phyloP scores from a whole-genome alignment of 1,140 invertebrate genomes.

The Diprion similis region DNA sequence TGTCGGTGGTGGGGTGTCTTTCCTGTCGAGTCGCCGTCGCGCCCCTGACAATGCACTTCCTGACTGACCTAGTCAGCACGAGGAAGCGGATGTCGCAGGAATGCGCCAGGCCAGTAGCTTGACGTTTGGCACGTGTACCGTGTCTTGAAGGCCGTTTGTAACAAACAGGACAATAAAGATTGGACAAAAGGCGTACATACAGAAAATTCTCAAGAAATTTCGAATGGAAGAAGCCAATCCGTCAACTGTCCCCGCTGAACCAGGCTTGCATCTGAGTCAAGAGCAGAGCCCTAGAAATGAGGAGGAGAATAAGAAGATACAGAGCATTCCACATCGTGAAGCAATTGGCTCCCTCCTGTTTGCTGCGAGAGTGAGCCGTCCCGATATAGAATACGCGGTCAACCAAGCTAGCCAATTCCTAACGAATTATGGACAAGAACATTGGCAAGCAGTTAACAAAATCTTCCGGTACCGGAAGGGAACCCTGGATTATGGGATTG shows the following conservation, averaged over 20 bases:
- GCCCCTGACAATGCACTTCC: too few species aligned
- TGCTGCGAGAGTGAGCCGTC: slow-evolving; percentile 4
- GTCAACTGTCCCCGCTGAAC: slow-evolving; percentile 28
- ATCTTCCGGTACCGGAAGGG: slow-evolving; percentile 26
- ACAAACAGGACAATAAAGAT: slow-evolving; percentile 29
- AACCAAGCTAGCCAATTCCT: slow-evolving; percentile 19
- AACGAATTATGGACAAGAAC: slow-evolving; percentile 9
- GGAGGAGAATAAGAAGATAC: not conserved
- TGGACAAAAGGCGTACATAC: slow-evolving; percentile 34
- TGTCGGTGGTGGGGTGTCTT: too few species aligned
- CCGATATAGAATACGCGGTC: slow-evolving; percentile 22
- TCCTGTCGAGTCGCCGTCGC: too few species aligned
- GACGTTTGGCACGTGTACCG: too few species aligned
- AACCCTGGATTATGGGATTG: slow-evolving; percentile 23
- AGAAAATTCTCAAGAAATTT: slow-evolving; percentile 36
- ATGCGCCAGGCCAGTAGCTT: too few species aligned
- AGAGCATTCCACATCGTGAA: slow-evolving; percentile 22
- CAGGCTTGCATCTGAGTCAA: slow-evolving; percentile 4
- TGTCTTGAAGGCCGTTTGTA: too few species aligned
- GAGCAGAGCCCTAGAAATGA: slow-evolving; percentile 7
- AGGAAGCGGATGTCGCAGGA: too few species aligned
- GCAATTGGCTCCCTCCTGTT: slow-evolving; percentile 23
- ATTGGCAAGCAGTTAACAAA: slow-evolving; percentile 29
- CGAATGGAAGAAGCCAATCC: slow-evolving; percentile 35
- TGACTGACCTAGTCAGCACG: too few species aligned